phyloP scores from a whole-genome alignment of 2,888 invertebrate genomes.

The Synanthedon myopaeformis region DNA sequence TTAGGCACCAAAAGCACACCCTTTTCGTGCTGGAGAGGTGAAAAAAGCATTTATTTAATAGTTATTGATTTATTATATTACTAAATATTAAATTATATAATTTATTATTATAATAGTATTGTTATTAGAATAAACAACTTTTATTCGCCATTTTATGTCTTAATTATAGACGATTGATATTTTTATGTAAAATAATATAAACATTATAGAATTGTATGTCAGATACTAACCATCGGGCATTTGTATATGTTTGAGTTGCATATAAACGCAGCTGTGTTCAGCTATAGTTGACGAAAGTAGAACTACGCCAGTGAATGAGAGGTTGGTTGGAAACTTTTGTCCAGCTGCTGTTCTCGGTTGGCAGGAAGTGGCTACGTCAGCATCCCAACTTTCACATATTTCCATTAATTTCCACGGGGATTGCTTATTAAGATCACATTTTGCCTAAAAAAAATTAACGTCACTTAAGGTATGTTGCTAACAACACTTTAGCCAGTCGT shows the following conservation, averaged over 20 bases:
- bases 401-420: slow-evolving; percentile 51
- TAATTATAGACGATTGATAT: too few species aligned
- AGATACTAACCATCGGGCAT: slow-evolving; percentile 36
- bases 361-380: slow-evolving; percentile 40
- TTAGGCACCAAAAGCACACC: too few species aligned
- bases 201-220: not conserved
- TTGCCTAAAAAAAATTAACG: slow-evolving; percentile 24
- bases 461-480: too few species aligned
- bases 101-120: too few species aligned
- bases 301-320: slow-evolving; percentile 44
- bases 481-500: too few species aligned
- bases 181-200: too few species aligned
- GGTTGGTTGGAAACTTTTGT: slow-evolving; percentile 30
- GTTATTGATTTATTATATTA: too few species aligned
- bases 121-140: too few species aligned
- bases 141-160: too few species aligned
- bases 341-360: slow-evolving; percentile 29
- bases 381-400: slow-evolving; percentile 54
- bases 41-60: too few species aligned
- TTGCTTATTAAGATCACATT: slow-evolving; percentile 34
- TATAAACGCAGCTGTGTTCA: slow-evolving; percentile 41
- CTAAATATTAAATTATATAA: too few species aligned
- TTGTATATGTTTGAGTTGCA: slow-evolving; percentile 42
- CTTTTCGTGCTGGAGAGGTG: too few species aligned
- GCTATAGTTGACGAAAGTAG: slow-evolving; percentile 22